Evolutionary conservation across 2,888 invertebrate genomes (phyloP).

Genomic region (Papilio gigon): DNA sequence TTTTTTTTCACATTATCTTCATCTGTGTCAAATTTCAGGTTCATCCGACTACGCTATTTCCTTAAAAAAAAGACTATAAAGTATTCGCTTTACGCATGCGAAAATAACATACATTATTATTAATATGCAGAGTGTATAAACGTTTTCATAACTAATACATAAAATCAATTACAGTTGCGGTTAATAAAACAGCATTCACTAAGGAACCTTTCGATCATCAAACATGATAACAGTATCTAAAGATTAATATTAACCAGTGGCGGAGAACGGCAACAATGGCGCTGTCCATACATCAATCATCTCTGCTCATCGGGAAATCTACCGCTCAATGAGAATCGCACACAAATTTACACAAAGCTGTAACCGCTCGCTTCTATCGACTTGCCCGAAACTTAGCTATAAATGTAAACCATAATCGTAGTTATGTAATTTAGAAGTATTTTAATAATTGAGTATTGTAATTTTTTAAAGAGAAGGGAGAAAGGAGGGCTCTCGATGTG

Average conservation of each 20-base stretch:
- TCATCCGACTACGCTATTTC: too few relatives aligned
- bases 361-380: slow-evolving; percentile 20
- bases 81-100: too few relatives aligned
- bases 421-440: not conserved
- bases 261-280: slow-evolving; percentile 35
- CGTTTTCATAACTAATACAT: too few relatives aligned
- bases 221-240: slow-evolving; percentile 1
- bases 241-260: slow-evolving; percentile 10
- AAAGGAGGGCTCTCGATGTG: too few relatives aligned
- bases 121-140: too few relatives aligned
- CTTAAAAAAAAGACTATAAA: too few relatives aligned
- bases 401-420: not conserved
- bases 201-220: not conserved
- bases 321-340: slow-evolving; percentile 9
- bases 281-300: slow-evolving; percentile 32
- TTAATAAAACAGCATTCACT: not conserved
- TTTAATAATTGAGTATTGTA: too few relatives aligned
- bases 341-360: slow-evolving; percentile 27
- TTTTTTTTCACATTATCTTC: too few relatives aligned
- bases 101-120: too few relatives aligned
- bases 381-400: slow-evolving; percentile 11
- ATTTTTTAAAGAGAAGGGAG: too few relatives aligned
- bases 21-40: too few relatives aligned
- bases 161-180: too few relatives aligned
- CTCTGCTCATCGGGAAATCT: slow-evolving; percentile 23